Conservation (phyloP, 2,797 vertebrate species). For the Picus viridis region DNA sequence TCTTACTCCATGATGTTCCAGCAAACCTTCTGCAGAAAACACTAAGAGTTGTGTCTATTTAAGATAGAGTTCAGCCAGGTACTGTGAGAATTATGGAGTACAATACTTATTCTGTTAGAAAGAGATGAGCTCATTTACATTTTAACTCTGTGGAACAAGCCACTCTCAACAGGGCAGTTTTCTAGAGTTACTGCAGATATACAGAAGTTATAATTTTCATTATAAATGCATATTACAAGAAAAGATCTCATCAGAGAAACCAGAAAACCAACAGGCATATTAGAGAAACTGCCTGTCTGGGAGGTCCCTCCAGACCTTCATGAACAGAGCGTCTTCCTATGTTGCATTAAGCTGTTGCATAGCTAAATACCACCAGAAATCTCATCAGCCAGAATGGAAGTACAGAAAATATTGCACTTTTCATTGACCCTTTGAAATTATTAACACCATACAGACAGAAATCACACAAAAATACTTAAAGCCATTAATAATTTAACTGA, state of each 20-base stretch:
- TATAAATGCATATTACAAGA: conserved; percentile 39
- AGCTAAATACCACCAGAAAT: conserved; percentile 18
- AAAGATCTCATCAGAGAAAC: conserved; percentile 29
- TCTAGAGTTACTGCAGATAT: conserved; percentile 18
- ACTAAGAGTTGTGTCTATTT: not conserved
- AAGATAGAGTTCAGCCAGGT: not conserved
- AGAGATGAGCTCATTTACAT: conserved; percentile 48
- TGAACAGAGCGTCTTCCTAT: not conserved
- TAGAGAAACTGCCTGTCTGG: conserved; percentile 27
- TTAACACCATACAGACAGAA: not conserved
- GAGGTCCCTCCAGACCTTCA: not conserved
- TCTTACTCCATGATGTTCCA: not conserved
- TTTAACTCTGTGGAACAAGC: conserved; percentile 26
- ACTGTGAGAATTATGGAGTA: not conserved
- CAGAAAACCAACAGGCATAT: conserved; percentile 6
- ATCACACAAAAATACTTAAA: not conserved
- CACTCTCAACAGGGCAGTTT: conserved; percentile 47
- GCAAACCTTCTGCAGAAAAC: not conserved
- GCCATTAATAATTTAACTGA: conserved; percentile 20
- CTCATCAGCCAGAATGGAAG: conserved; percentile 6
- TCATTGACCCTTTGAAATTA: not conserved
- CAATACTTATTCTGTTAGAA: conserved; percentile 32
- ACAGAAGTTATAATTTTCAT: conserved; percentile 43
- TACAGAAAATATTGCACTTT: conserved; percentile 22
- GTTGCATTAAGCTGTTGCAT: not conserved